phyloP scores from a whole-genome alignment of 92 coral and sea anemone species.

The Nematostella vectensis region DNA sequence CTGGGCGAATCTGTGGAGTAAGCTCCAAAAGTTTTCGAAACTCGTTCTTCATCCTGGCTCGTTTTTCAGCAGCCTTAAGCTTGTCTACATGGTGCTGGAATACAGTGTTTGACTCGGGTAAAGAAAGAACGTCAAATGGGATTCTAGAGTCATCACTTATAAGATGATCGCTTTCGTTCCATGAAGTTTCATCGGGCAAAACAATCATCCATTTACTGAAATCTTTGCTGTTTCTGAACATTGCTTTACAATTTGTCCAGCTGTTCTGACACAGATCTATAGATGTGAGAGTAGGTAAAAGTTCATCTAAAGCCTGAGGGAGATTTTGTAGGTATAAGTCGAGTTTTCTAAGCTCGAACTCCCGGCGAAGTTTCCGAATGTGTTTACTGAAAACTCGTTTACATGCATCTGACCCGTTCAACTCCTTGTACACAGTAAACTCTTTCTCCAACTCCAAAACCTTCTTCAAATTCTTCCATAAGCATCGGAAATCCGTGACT shows the following conservation, averaged over 20 bases:
- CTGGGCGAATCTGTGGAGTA: conserved; percentile 95
- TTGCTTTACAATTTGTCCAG: conserved; percentile 81
- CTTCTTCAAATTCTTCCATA: conserved; percentile 94
- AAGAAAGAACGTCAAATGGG: conserved; percentile 71
- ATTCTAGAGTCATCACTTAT: conserved; percentile 64
- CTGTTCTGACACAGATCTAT: conserved; percentile 76
- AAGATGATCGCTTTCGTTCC: conserved; percentile 97
- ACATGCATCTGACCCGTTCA: conserved; percentile 83
- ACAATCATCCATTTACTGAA: conserved; percentile 73
- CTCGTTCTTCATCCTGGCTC: conserved; percentile 80
- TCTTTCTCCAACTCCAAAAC: conserved; percentile 65
- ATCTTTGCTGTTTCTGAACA: conserved; percentile 72
- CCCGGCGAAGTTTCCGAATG: conserved; percentile 79
- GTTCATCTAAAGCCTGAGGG: conserved; percentile 87
- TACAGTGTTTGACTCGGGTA: conserved; percentile 58
- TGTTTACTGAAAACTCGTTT: conserved; percentile 87
- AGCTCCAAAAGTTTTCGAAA: conserved; percentile 83
- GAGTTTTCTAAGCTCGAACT: conserved; percentile 76
- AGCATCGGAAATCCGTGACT: conserved; percentile 71
- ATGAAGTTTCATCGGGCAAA: conserved; percentile 59
- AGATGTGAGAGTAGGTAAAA: conserved; percentile 65
- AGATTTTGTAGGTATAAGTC: conserved; percentile 75
- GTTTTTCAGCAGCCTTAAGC: conserved; percentile 83
- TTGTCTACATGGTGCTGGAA: conserved; percentile 76
- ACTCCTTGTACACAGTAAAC: conserved; percentile 61